Base-by-base conservation (phyloP, 2,888 invertebrate genomes). In the Colostygia pectinataria region DNA sequence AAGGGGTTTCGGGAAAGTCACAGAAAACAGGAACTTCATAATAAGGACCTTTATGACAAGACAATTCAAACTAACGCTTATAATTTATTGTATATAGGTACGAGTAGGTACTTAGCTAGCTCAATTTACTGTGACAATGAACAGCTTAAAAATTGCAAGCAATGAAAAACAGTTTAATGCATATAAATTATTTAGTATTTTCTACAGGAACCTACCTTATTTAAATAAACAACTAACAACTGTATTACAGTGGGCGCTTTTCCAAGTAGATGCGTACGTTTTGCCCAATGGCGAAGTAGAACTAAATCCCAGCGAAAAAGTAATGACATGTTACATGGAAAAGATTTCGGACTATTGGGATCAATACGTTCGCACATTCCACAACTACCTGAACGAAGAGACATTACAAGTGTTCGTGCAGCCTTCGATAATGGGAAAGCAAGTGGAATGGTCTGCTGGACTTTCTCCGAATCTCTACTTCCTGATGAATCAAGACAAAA, bases 381-480 rank as follows among this genome's bases (percentile, higher is more conserved):
- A 92, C 58, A 93, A 95, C 49, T 93, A 94, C 44, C 91, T 96
- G 0, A 93, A 93, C 27, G 96, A 97, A 63, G 84, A 92, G 1
- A 77, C 90, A 13, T 94, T 95, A 65, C 90, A 92, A 63, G 92
- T 94, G 40, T 97, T 96, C 65, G 96, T 95, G 2, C 93, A 94
- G 93, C 97, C 97, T 0, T 92, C 94, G 10, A 95, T 97, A 54
- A 96, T 97, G 91, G 95, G 94, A 10, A 95, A 95, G 66, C 92
- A 93, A 68, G 95, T 96, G 61, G 94, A 95, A 31, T 92, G 95
- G 73, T 92, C 95, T 0, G 94, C 94, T 44, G 95, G 95, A 1
- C 89, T 91, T 18, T 93, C 96, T 0, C 96, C 97, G 0, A 92
- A 93, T 53, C 81, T 97, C 23, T 85, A 91, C 28, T 93, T 93